A percentile compares a stretch with the other conserved stretches of the same genome.
Evolutionary conservation across 2,888 invertebrate genomes (phyloP).

Genomic region (Sinelater perroti): DNA sequence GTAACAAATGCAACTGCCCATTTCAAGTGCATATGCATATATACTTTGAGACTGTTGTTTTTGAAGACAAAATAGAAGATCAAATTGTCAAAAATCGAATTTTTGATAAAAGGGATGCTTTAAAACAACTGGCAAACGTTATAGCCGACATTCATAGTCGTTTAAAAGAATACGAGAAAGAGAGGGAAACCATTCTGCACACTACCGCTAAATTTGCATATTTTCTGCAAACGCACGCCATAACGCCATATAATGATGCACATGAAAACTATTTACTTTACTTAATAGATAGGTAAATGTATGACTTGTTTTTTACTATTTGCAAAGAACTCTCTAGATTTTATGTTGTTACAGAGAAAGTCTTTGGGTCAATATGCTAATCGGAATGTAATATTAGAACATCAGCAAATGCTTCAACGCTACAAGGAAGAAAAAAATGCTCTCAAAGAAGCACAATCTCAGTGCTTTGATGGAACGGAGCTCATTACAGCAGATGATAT

Average conservation of each 20-base stretch:
- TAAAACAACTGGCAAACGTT: conserved; percentile 41
- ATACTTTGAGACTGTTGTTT: conserved; percentile 50
- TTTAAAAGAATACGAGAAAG: conserved; percentile 41
- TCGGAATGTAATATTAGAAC: conserved; percentile 40
- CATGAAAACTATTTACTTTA: conserved; percentile 53
- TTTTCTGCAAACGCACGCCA: conserved; percentile 54
- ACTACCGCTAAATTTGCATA: conserved; percentile 54
- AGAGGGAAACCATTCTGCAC: conserved; percentile 48
- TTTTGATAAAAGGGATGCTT: conserved; percentile 40
- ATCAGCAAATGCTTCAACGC: conserved; percentile 43
- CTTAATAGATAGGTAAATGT: conserved; percentile 50
- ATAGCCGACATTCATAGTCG: conserved; percentile 42
- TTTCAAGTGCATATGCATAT: conserved; percentile 54
- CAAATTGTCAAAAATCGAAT: conserved; percentile 44
- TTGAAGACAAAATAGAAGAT: conserved; percentile 45
- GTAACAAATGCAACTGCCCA: conserved; percentile 48
- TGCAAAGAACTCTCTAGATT: background rate
- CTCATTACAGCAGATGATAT: conserved; percentile 45
- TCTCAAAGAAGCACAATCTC: conserved; percentile 42
- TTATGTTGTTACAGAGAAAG: conserved; percentile 45
- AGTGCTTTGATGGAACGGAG: conserved; percentile 3
- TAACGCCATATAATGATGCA: conserved; percentile 53
- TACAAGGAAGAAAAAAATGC: conserved; percentile 47
- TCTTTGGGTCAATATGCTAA: conserved; percentile 43
- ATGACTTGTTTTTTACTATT: background rate